Percentiles rank a stretch among this genome's conserved stretches.
Conservation (phyloP, 2,113 vertebrate species). For the Falcunculus frontatus region DNA sequence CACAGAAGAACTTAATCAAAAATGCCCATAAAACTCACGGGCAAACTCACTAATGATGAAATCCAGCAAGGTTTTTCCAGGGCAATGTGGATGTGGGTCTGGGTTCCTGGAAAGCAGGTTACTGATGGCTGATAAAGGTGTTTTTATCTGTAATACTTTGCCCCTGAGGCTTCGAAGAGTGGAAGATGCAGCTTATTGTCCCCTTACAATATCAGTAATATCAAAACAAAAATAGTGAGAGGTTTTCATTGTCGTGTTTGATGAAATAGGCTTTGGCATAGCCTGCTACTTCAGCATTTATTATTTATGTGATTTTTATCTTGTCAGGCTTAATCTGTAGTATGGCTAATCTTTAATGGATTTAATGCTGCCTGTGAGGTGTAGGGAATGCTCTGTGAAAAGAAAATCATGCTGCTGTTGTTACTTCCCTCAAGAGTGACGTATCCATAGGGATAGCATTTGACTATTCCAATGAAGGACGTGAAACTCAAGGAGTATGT, state of each 20-base stretch:
- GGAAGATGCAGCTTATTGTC: not conserved
- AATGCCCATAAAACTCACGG: not conserved
- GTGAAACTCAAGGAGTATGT: not conserved
- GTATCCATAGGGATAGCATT: not conserved
- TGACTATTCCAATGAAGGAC: not conserved
- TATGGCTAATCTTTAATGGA: slow-evolving; percentile 4
- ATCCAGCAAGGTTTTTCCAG: not conserved
- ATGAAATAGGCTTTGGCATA: not conserved
- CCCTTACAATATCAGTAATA: not conserved
- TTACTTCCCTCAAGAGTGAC: not conserved
- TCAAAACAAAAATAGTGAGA: not conserved
- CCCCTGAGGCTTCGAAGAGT: not conserved
- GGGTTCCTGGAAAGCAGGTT: not conserved
- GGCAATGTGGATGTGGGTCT: not conserved
- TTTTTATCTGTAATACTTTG: not conserved
- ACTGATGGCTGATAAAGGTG: not conserved
- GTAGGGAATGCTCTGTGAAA: not conserved
- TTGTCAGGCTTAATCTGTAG: not conserved
- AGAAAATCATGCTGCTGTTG: not conserved
- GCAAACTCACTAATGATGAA: not conserved
- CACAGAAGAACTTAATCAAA: not conserved
- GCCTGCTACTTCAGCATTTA: not conserved
- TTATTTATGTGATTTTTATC: slow-evolving; percentile 27
- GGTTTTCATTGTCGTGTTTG: not conserved
- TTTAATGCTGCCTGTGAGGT: not conserved